A percentile compares a stretch with the other conserved stretches of the same genome.
Evolutionary conservation across 2,888 invertebrate genomes (phyloP).

Genomic region (Trachelus iudaicus): DNA sequence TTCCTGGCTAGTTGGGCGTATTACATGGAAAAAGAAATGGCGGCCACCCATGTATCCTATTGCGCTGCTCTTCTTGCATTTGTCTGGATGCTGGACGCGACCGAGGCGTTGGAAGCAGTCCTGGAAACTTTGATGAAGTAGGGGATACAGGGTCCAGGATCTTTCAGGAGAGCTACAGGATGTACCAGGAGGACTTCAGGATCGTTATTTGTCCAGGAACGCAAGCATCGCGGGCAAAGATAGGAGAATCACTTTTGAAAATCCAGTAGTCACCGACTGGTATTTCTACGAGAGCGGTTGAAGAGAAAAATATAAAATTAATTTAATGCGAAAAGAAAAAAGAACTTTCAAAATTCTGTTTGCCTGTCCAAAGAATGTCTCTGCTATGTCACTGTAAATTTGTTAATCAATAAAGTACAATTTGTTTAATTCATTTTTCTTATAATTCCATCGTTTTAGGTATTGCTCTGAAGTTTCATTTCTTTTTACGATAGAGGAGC

Average conservation of each 20-base stretch:
- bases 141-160: neutral
- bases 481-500: neutral
- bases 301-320: neutral
- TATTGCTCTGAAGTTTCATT: neutral
- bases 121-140: constrained; percentile 25
- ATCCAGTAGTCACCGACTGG: constrained; percentile 45
- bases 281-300: constrained; percentile 29
- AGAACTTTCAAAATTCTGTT: neutral
- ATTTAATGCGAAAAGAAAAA: neutral
- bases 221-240: neutral
- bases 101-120: constrained; percentile 58
- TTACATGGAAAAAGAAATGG: constrained; percentile 50
- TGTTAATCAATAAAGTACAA: neutral
- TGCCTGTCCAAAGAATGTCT: neutral
- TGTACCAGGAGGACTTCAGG: neutral
- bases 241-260: constrained; percentile 39
- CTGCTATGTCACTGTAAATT: neutral
- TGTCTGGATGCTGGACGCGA: constrained; percentile 63
- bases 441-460: too few species aligned
- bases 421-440: neutral
- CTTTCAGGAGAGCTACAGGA: neutral
- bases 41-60: constrained; percentile 49
- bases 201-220: constrained; percentile 7
- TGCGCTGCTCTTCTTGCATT: constrained; percentile 57
- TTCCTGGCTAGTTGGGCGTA: constrained; percentile 39